A percentile compares a stretch with the other conserved stretches of the same genome.
phyloP scores from a whole-genome alignment of 1,140 invertebrate genomes.

The Parasteatoda tepidariorum region DNA sequence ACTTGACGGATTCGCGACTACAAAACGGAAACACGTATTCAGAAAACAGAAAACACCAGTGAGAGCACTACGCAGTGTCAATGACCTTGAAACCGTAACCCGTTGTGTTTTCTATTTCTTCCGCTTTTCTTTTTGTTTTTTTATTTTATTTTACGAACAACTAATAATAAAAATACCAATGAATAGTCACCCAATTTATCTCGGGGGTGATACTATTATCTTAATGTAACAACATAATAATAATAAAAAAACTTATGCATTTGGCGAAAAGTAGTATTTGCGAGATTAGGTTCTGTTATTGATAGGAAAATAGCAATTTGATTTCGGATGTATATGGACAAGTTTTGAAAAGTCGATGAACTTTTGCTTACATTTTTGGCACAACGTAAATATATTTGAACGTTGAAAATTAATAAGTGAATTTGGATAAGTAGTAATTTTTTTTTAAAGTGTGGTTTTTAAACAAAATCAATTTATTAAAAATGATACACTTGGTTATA shows the following conservation, averaged over 20 bases:
- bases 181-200: constrained; percentile 8
- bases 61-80: constrained; percentile 5
- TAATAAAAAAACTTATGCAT: neutral
- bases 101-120: constrained; percentile 6
- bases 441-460: too few species aligned
- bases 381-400: too few species aligned
- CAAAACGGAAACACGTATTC: constrained; percentile 15
- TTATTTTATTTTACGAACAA: neutral
- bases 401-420: too few species aligned
- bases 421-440: too few species aligned
- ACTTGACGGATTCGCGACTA: neutral
- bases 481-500: too few species aligned
- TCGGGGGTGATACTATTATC: neutral
- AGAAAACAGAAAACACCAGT: neutral
- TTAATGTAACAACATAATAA: neutral
- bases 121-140: constrained; percentile 13
- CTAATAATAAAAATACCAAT: too few species aligned
- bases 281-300: neutral
- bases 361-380: too few species aligned
- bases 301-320: neutral
- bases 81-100: constrained; percentile 40
- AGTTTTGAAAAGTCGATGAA: too few species aligned
- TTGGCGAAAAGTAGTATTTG: neutral
- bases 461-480: too few species aligned
- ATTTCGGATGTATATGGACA: too few species aligned